Evolutionary conservation across 2,797 vertebrate genomes (phyloP).

Genomic region (Liasis olivaceus): DNA sequence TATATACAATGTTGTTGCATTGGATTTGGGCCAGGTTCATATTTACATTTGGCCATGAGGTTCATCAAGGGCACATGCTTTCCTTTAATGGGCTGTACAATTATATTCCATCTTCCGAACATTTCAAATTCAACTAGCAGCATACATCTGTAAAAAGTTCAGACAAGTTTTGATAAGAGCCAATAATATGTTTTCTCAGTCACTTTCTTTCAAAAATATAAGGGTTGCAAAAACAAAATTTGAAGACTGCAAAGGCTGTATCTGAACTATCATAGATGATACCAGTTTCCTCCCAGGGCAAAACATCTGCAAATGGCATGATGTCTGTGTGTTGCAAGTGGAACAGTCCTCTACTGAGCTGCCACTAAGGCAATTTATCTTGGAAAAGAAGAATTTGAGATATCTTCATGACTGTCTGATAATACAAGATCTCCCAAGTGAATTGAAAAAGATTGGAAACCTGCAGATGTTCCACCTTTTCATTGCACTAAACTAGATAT

Average conservation of each 20-base stretch:
- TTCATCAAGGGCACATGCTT: not conserved
- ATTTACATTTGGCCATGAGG: not conserved
- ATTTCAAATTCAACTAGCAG: not conserved
- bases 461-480: constrained; percentile 26
- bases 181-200: not conserved
- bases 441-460: constrained; percentile 11
- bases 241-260: not conserved
- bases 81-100: not conserved
- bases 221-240: not conserved
- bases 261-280: not conserved
- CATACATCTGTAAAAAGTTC: not conserved
- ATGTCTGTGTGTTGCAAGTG: not conserved
- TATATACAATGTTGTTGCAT: not conserved
- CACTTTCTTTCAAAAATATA: not conserved
- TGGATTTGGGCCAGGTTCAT: not conserved
- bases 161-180: not conserved
- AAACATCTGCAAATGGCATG: not conserved
- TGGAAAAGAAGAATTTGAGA: not conserved
- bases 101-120: not conserved
- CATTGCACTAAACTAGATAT: constrained; percentile 18
- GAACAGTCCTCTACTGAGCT: constrained; percentile 2
- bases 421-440: constrained; percentile 26
- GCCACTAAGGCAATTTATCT: constrained; percentile 27
- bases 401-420: constrained; percentile 21
- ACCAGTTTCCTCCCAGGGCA: not conserved